phyloP scores from a whole-genome alignment of 2,113 vertebrate genomes.

The Sminthopsis crassicaudata region DNA sequence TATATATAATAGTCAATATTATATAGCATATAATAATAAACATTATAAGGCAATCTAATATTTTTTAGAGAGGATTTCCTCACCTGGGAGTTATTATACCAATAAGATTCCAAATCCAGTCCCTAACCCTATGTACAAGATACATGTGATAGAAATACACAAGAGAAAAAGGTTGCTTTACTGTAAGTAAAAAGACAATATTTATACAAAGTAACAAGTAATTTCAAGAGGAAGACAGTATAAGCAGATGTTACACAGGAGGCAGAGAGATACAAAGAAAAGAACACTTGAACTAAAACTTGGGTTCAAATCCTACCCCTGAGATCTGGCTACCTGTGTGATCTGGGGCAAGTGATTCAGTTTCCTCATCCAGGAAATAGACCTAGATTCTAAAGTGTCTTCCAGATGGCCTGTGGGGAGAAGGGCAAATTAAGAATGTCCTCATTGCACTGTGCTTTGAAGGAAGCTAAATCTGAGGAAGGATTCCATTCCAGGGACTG shows the following conservation, averaged over 20 bases:
- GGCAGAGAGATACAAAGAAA: neutral
- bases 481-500: neutral
- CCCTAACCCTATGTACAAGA: neutral
- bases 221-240: neutral
- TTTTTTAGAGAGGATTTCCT: neutral
- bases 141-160: neutral
- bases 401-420: neutral
- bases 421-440: neutral
- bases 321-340: neutral
- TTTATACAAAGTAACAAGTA: neutral
- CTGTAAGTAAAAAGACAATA: neutral
- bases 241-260: neutral
- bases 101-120: neutral
- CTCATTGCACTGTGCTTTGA: neutral
- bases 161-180: neutral
- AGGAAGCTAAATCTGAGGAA: neutral
- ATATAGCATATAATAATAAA: no score
- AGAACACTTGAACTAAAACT: neutral
- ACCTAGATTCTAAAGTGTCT: neutral
- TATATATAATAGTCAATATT: no score
- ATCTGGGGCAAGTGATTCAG: neutral
- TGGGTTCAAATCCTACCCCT: neutral
- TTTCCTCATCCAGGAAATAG: neutral
- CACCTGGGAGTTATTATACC: neutral
- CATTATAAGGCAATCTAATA: no score